phyloP scores from a whole-genome alignment of 2,888 invertebrate genomes.

The Agrypnus murinus region DNA sequence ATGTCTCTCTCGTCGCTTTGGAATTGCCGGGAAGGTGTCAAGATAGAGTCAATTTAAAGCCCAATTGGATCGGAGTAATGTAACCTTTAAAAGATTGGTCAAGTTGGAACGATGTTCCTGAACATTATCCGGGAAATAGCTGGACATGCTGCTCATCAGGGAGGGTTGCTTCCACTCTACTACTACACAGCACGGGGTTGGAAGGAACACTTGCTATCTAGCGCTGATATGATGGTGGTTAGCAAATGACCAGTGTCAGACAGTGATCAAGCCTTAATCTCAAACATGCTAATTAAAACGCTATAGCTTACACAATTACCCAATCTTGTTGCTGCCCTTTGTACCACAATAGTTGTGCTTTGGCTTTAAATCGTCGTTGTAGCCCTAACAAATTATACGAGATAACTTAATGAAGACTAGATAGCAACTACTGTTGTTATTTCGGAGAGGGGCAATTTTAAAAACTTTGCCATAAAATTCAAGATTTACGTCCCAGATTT shows the following conservation, averaged over 20 bases:
- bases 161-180: conserved; percentile 52
- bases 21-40: conserved; percentile 70
- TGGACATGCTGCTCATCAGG: conserved; percentile 60
- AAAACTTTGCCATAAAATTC: too few species aligned
- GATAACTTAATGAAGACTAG: not conserved
- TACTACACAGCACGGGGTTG: conserved; percentile 33
- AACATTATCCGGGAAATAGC: conserved; percentile 66
- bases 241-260: conserved; percentile 56
- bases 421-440: too few species aligned
- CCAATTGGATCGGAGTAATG: conserved; percentile 71
- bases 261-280: conserved; percentile 60
- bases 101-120: conserved; percentile 68
- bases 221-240: conserved; percentile 42
- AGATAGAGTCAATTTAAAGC: conserved; percentile 72
- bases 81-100: conserved; percentile 70
- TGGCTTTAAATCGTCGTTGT: conserved; percentile 15
- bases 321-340: conserved; percentile 12
- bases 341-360: not conserved
- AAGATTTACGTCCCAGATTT: too few species aligned
- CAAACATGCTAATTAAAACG: conserved; percentile 59
- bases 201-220: conserved; percentile 39
- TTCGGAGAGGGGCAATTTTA: too few species aligned
- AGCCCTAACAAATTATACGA: conserved; percentile 7
- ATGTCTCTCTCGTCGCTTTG: conserved; percentile 57
- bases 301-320: conserved; percentile 28